A percentile compares a stretch with the other conserved stretches of the same genome.
phyloP scores from a whole-genome alignment of 2,113 vertebrate species.

The Heptranchias perlo region DNA sequence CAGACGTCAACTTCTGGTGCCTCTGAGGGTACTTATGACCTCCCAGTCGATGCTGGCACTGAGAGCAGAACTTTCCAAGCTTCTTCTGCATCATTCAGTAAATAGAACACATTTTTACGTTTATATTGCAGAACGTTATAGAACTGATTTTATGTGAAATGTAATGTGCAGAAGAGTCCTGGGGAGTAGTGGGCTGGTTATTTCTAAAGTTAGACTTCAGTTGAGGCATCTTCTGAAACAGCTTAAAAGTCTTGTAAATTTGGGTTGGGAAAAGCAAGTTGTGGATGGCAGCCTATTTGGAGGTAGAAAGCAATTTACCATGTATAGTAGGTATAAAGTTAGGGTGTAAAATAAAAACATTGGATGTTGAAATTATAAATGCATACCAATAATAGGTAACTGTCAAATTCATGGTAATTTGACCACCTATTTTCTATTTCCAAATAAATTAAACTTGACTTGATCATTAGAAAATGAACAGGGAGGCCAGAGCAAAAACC shows the following conservation, averaged over 20 bases:
- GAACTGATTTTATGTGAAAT: background rate
- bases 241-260: background rate
- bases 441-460: background rate
- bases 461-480: background rate
- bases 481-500: background rate
- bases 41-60: constrained; percentile 77
- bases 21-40: constrained; percentile 81
- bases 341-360: background rate
- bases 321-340: background rate
- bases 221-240: background rate
- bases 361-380: background rate
- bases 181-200: background rate
- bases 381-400: background rate
- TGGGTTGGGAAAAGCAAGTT: background rate
- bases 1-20: constrained; percentile 73
- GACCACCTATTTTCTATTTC: background rate
- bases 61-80: constrained; percentile 83
- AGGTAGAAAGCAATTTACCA: background rate
- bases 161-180: constrained; percentile 33
- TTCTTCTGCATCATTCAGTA: constrained; percentile 83
- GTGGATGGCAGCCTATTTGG: background rate
- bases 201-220: background rate
- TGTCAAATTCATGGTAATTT: background rate
- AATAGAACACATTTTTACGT: constrained; percentile 48
- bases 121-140: background rate